phyloP scores from a whole-genome alignment of 2,888 invertebrate genomes.

The Patella pellucida region DNA sequence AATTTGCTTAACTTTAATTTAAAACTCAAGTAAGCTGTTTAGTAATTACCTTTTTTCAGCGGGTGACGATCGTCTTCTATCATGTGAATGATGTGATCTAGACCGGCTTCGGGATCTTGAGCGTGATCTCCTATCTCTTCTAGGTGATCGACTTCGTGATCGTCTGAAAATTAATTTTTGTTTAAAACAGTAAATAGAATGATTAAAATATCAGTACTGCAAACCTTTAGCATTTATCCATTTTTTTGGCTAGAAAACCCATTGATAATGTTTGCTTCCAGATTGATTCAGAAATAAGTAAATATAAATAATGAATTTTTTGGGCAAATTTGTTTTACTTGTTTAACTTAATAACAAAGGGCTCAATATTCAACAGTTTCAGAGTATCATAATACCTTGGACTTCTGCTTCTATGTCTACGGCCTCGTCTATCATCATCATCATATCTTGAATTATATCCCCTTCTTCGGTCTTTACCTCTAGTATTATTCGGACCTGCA shows the following conservation, averaged over 20 bases:
- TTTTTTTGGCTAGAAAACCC: no score
- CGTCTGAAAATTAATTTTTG: constrained; percentile 14
- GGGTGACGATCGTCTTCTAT: not conserved
- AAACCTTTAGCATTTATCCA: no score
- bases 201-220: no score
- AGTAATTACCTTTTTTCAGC: constrained; percentile 1
- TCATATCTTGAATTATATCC: constrained; percentile 40
- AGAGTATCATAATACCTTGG: constrained; percentile 31
- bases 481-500: constrained; percentile 62
- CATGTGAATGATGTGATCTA: constrained; percentile 27
- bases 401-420: constrained; percentile 40
- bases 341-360: no score
- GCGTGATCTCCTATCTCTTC: constrained; percentile 31
- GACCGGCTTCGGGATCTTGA: constrained; percentile 33
- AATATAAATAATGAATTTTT: no score
- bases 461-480: constrained; percentile 48
- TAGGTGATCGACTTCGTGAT: constrained; percentile 48
- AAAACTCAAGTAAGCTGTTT: no score
- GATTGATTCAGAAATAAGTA: no score
- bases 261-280: no score
- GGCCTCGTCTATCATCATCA: constrained; percentile 43
- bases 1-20: no score
- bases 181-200: not conserved
- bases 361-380: no score
- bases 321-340: no score